phyloP scores from a whole-genome alignment of 2,888 invertebrate species.

The Tipula confusa region DNA sequence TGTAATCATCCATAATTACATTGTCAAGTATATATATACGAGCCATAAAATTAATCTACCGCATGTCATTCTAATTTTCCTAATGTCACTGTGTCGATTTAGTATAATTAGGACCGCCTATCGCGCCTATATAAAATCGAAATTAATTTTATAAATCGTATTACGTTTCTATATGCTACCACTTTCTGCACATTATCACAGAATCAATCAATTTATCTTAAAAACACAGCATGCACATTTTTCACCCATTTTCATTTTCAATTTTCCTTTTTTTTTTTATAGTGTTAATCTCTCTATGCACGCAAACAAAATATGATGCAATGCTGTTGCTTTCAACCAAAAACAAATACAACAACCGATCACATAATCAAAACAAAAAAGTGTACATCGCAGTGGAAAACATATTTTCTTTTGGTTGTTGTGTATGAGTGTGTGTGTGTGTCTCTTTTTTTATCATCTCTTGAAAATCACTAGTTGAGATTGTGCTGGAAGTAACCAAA shows the following conservation, averaged over 20 bases:
- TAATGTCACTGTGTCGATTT: too few species aligned
- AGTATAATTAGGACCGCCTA: neutral
- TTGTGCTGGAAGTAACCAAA: neutral
- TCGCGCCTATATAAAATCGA: neutral
- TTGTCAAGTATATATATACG: too few species aligned
- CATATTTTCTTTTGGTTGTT: neutral
- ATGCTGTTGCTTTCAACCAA: neutral
- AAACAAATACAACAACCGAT: neutral
- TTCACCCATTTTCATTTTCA: neutral
- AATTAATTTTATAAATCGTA: neutral
- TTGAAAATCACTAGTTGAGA: constrained; percentile 8
- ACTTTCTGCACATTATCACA: neutral
- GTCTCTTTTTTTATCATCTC: too few species aligned
- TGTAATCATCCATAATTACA: too few species aligned
- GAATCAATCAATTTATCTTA: constrained; percentile 6
- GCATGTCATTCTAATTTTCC: neutral
- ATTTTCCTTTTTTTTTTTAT: neutral
- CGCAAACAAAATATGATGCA: too few species aligned
- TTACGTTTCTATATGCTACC: neutral
- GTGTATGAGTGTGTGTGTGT: too few species aligned
- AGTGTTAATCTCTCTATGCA: too few species aligned
- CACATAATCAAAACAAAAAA: constrained; percentile 13
- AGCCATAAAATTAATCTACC: neutral
- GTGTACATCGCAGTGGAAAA: neutral
- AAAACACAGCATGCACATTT: neutral